A percentile compares a stretch with the other conserved stretches of the same genome.
phyloP scores from a whole-genome alignment of 2,797 vertebrate species.

The Balearica regulorum region DNA sequence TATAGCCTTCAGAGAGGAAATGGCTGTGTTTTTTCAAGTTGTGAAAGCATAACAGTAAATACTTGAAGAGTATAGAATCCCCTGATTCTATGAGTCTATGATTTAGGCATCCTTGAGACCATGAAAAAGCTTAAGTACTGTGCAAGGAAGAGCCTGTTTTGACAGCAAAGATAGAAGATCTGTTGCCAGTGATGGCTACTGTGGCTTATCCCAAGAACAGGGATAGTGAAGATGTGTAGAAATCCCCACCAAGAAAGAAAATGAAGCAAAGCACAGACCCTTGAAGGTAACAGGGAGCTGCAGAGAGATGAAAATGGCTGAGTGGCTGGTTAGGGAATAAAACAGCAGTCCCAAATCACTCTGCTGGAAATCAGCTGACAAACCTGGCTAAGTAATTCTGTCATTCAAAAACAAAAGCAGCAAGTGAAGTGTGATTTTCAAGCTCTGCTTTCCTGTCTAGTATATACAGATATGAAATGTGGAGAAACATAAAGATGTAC shows the following conservation, averaged over 20 bases:
- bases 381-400: neutral
- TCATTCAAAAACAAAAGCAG: neutral
- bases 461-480: neutral
- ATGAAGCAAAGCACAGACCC: neutral
- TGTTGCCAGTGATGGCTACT: neutral
- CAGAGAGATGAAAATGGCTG: neutral
- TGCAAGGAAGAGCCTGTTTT: neutral
- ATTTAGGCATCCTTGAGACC: neutral
- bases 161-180: neutral
- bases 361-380: neutral
- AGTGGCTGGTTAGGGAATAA: neutral
- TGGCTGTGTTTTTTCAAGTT: neutral
- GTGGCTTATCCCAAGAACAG: neutral
- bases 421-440: neutral
- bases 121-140: neutral
- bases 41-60: neutral
- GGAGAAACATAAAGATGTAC: neutral
- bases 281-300: neutral
- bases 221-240: neutral
- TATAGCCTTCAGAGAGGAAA: neutral
- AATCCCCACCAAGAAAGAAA: neutral
- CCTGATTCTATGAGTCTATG: neutral
- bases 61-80: neutral
- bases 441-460: neutral
- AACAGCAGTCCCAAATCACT: neutral